These are phyloP conservation scores for Caenorhabditis wallacei DNA, from an alignment of 2,888 invertebrate genomes.

Conservation along the genomic window DNA sequence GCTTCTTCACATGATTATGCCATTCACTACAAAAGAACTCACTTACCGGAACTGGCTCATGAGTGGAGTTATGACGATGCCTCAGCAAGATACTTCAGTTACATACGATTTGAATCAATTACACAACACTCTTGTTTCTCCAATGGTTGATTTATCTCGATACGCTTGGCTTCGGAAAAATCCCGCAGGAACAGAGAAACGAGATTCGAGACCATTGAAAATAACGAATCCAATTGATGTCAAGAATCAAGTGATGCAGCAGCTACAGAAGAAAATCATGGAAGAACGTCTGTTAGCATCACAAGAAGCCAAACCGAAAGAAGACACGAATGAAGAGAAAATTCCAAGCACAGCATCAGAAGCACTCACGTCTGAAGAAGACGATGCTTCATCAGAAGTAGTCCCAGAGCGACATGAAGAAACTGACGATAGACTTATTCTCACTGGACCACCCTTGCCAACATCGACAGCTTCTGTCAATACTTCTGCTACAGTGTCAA, in stretches of 20 bases:
- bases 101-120: constrained; percentile 41
- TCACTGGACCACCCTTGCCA: constrained; percentile 53
- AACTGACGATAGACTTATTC: not conserved
- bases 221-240: constrained; percentile 21
- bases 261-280: constrained; percentile 15
- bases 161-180: constrained; percentile 33
- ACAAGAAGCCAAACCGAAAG: not conserved
- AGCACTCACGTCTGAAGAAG: not conserved
- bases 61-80: constrained; percentile 46
- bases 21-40: constrained; percentile 67
- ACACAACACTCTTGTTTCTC: constrained; percentile 47
- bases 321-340: not conserved
- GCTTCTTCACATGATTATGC: constrained; percentile 68
- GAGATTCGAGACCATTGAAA: constrained; percentile 3
- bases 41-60: constrained; percentile 71
- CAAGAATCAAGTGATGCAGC: constrained; percentile 30
- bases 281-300: not conserved
- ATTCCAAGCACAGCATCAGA: not conserved
- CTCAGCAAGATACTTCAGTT: constrained; percentile 15
- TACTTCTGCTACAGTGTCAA: constrained; percentile 58
- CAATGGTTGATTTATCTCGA: constrained; percentile 34
- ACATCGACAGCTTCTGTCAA: constrained; percentile 56
- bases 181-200: constrained; percentile 15
- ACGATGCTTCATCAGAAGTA: constrained; percentile 2
- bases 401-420: not conserved